Conservation (phyloP, 2,888 invertebrate species). For the Plagodis pulveraria region DNA sequence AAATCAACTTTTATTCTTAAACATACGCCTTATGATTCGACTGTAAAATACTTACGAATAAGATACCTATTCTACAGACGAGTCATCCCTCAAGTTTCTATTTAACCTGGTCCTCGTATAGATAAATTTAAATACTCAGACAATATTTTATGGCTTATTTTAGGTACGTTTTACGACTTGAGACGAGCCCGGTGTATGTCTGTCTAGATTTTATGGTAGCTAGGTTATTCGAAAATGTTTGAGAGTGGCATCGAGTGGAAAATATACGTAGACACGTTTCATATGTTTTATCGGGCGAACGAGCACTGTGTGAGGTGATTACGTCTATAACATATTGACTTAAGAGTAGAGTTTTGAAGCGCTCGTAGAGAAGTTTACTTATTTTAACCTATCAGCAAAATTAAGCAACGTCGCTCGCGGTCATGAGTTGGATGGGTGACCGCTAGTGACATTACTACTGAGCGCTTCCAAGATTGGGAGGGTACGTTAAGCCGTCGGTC, state of each 20-base stretch:
- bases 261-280: conserved; percentile 44
- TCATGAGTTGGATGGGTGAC: no score
- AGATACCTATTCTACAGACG: conserved; percentile 4
- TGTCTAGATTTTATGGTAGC: conserved; percentile 75
- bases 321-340: conserved; percentile 6
- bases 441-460: no score
- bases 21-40: no score
- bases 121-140: conserved; percentile 82
- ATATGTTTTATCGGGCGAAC: conserved; percentile 27
- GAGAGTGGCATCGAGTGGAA: conserved; percentile 40
- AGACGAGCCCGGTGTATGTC: conserved; percentile 74
- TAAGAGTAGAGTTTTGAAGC: no score
- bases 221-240: conserved; percentile 43
- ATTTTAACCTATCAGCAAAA: no score
- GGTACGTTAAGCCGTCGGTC: no score
- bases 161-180: conserved; percentile 79
- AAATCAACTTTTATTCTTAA: no score
- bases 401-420: no score
- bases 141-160: conserved; percentile 83
- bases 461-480: no score
- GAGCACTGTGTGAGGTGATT: neutral
- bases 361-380: no score
- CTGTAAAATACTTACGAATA: conserved; percentile 1
- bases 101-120: conserved; percentile 56
- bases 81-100: conserved; percentile 41